Evolutionary conservation across 2,797 vertebrate genomes (phyloP).

Genomic region (Phaenicophaeus curvirostris): DNA sequence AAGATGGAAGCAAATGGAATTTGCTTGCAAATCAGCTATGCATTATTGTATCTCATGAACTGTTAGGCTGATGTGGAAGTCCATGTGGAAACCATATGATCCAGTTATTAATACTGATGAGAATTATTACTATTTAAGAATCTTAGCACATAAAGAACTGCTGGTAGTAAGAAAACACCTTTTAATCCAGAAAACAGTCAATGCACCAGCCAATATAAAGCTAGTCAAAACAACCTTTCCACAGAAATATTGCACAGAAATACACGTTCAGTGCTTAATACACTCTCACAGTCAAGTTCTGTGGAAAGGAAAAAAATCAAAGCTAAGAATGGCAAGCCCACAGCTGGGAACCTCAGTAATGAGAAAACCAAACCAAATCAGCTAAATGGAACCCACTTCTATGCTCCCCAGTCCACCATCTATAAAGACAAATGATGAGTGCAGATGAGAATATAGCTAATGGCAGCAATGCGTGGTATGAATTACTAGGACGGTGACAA

Average conservation of each 20-base stretch:
- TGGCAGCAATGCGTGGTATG: neutral
- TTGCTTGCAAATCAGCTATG: neutral
- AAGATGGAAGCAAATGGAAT: neutral
- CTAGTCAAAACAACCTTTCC: neutral
- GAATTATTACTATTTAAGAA: neutral
- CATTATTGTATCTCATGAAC: neutral
- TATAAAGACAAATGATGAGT: neutral
- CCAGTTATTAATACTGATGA: neutral
- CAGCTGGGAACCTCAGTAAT: neutral
- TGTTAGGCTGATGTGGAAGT: neutral
- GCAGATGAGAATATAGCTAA: neutral
- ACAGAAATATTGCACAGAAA: neutral
- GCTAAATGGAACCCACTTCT: neutral
- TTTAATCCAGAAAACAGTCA: neutral
- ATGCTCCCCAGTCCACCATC: neutral
- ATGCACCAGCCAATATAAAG: neutral
- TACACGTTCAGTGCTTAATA: neutral
- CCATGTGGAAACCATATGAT: neutral
- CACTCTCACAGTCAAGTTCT: neutral
- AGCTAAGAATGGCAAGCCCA: neutral
- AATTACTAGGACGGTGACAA: neutral
- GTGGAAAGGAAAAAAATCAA: neutral
- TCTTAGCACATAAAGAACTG: neutral
- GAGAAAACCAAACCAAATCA: neutral
- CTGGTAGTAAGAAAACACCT: neutral